Conservation (phyloP, 2,113 vertebrate genomes). For the Zapus hudsonius region DNA sequence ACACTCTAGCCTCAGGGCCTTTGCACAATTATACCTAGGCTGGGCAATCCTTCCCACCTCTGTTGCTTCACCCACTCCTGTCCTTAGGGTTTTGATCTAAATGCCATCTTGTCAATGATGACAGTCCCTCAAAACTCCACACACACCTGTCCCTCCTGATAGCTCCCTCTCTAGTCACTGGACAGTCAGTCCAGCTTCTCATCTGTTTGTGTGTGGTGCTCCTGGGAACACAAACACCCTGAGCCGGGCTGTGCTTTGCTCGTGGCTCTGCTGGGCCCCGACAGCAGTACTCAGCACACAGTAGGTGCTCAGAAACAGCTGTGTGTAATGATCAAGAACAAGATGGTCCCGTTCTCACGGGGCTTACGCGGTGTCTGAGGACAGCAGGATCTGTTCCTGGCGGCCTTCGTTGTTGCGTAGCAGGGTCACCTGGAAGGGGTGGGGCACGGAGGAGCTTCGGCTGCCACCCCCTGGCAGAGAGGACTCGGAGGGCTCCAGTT, state of each 20-base stretch:
- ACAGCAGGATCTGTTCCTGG: constrained; percentile 87
- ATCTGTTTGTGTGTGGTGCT: no score
- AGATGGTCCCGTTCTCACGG: neutral
- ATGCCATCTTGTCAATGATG: fast-evolving
- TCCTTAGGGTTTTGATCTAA: neutral
- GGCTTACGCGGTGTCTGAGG: constrained; percentile 90
- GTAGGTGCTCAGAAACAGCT: neutral
- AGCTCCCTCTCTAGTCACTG: fast-evolving
- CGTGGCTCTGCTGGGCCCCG: fast-evolving
- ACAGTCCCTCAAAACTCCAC: neutral
- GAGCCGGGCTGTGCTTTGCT: no score
- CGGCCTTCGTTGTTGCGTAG: constrained; percentile 91
- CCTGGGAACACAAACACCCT: fast-evolving
- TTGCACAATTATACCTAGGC: fast-evolving
- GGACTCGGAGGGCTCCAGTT: constrained; percentile 81
- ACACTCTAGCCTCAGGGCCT: neutral
- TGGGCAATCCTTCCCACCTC: no score
- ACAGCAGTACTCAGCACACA: fast-evolving
- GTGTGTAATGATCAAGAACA: fast-evolving
- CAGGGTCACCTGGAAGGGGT: constrained; percentile 90
- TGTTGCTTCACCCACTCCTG: fast-evolving
- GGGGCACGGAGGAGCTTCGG: constrained; percentile 54
- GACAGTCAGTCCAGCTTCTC: fast-evolving
- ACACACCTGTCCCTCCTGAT: fast-evolving
- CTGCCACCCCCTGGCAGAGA: constrained; percentile 53